Evolutionary conservation across 2,888 invertebrate species (phyloP).

Genomic region (Hartigia nigra): DNA sequence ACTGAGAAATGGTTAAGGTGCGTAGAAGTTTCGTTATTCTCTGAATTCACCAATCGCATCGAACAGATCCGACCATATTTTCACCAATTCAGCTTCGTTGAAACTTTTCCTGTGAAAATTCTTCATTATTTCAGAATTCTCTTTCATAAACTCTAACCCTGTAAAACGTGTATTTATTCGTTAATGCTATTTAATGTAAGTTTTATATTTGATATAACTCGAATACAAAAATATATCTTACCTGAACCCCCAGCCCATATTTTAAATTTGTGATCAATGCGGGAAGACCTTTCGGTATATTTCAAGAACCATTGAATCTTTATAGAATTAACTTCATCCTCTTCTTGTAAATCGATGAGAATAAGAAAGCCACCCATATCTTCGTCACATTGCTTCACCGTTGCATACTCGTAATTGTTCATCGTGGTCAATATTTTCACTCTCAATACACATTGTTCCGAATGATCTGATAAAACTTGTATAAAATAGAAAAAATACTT

Average conservation of each 20-base stretch:
- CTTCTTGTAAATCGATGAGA: conserved; percentile 32
- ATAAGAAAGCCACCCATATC: conserved; percentile 41
- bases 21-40: not conserved
- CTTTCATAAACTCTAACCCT: conserved; percentile 38
- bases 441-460: not conserved
- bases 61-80: conserved; percentile 39
- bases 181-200: not conserved
- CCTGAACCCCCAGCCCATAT: conserved; percentile 38
- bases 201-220: not conserved
- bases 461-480: not conserved
- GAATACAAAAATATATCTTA: conserved; percentile 22
- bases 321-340: conserved; percentile 26
- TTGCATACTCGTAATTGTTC: conserved; percentile 25
- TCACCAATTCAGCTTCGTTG: conserved; percentile 27
- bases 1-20: not conserved
- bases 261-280: conserved; percentile 41
- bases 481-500: not conserved
- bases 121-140: conserved; percentile 33
- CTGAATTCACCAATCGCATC: conserved; percentile 26
- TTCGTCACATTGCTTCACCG: conserved; percentile 23
- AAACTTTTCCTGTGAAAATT: conserved; percentile 37
- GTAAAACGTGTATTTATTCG: conserved; percentile 9
- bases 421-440: conserved; percentile 13
- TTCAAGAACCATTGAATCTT: conserved; percentile 40
- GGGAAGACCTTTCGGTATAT: conserved; percentile 37